Evolutionary conservation across 2,113 vertebrate species (phyloP).

Genomic region (Asarcornis scutulata): DNA sequence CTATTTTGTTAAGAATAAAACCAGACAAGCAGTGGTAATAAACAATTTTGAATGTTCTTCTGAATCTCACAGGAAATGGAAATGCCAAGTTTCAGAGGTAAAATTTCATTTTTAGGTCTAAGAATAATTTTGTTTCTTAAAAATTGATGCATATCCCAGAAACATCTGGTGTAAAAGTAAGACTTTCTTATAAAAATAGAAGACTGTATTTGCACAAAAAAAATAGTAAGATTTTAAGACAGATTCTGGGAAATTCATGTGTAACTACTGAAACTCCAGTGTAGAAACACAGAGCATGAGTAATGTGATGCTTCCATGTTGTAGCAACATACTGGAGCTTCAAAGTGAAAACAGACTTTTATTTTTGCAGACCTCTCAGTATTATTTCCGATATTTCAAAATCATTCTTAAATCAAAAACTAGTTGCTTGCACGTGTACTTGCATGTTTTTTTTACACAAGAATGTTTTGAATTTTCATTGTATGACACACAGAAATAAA

Average conservation of each 20-base stretch:
- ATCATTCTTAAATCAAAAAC: neutral
- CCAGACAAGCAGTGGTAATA: neutral
- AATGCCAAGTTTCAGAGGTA: neutral
- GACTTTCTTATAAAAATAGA: conserved; percentile 63
- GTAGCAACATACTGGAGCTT: neutral
- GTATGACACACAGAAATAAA: neutral
- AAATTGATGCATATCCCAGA: conserved; percentile 28
- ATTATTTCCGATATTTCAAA: neutral
- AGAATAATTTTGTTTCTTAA: conserved; percentile 39
- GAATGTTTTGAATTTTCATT: neutral
- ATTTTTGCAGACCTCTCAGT: neutral
- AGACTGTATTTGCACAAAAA: conserved; percentile 47
- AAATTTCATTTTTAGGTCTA: conserved; percentile 15
- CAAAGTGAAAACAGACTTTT: conserved; percentile 11
- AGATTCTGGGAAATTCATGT: neutral
- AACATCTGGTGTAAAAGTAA: conserved; percentile 22
- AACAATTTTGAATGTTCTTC: neutral
- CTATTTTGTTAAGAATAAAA: neutral
- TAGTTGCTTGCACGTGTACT: neutral
- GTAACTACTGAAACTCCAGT: neutral
- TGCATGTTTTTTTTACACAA: neutral
- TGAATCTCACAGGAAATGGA: neutral
- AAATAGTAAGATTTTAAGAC: conserved; percentile 22
- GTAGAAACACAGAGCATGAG: neutral
- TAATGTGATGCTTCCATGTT: conserved; percentile 4